Evolutionary conservation across 2,888 invertebrate genomes (phyloP), one percentile per base, ranked within the genome.

Genomic region (Rhodophaea formosa): DNA sequence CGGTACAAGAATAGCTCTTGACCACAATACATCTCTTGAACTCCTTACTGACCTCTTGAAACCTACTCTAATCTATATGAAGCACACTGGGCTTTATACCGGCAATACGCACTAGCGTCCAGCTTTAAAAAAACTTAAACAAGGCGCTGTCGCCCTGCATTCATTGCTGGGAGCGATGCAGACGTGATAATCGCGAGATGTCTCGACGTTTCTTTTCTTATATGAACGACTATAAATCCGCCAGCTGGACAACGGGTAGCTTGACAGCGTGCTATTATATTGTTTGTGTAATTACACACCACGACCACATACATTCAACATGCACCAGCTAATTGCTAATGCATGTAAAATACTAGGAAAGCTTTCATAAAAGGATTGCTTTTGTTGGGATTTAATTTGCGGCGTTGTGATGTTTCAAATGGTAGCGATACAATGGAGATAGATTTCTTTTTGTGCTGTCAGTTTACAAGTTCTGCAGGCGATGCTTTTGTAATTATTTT

Each of bases 241-340:
- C 72, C 67, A 62, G 64, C 67, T 72, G 74, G 80, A 75, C 79
- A 78, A 75, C 75, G 75, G 72, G 64, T 65, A 65, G 69, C 71
- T 16, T 74, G 83, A 83, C 85, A 84, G 80, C 70, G 61, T 74
- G 73, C 82, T 79, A 84, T 86, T 88, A 88, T 83, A 83, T 83
- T 81, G 83, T 87, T 87, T 82, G 80, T 80, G 82, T 88, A 88
- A 88, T 88, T 86, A 79, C 75, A 82, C 74, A 66, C 71, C 75
- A 66, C 75, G 67, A 72, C 70, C 77, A 35, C 51, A 35, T 51
- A 51, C 79, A 79, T 77, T 79, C 80, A 79, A 65, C 74, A 65
- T 72, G 66, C 64, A 62, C 68, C 66, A 64, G 57, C 72, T 78
- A 81, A 78, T 85, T 82, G 81, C 80, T 82, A 86, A 86, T 85